These are phyloP conservation scores for Morpho achilles DNA, from an alignment of 2,888 invertebrate genomes.

Conservation along the genomic window DNA sequence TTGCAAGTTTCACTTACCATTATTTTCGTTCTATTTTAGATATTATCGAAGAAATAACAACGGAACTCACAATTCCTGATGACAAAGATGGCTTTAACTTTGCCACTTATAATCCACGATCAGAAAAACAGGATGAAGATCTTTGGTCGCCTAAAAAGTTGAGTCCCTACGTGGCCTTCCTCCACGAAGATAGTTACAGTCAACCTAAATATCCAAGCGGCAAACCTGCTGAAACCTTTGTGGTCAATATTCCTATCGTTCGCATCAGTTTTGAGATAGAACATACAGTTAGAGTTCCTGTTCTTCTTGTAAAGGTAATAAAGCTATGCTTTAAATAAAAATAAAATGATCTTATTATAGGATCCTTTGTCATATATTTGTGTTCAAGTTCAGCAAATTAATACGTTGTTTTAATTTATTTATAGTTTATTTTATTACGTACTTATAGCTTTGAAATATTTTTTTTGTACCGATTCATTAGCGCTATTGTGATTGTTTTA, in stretches of 20 bases:
- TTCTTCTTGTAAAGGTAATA: constrained; percentile 56
- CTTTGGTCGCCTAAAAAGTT: constrained; percentile 86
- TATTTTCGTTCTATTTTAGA: constrained; percentile 46
- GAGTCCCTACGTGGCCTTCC: constrained; percentile 49
- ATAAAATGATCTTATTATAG: not conserved
- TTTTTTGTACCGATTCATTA: too few species aligned
- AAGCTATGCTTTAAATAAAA: constrained; percentile 6
- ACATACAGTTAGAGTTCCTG: constrained; percentile 58
- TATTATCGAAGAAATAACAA: constrained; percentile 65
- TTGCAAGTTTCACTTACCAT: not conserved
- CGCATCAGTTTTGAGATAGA: constrained; percentile 83
- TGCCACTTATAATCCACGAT: constrained; percentile 56
- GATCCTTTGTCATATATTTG: too few species aligned
- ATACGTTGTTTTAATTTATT: too few species aligned
- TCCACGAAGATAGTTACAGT: constrained; percentile 51
- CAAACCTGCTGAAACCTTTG: constrained; percentile 71
- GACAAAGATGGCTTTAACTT: constrained; percentile 74
- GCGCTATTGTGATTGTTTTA: not conserved
- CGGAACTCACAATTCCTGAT: constrained; percentile 60
- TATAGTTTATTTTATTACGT: too few species aligned
- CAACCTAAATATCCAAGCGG: constrained; percentile 57
- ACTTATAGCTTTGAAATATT: too few species aligned
- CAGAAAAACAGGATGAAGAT: constrained; percentile 76
- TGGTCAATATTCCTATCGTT: constrained; percentile 77
- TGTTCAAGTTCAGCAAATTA: too few species aligned